These are phyloP conservation scores for Brachirus orientalis DNA, from an alignment of 2,113 vertebrate genomes.

Conservation along the genomic window DNA sequence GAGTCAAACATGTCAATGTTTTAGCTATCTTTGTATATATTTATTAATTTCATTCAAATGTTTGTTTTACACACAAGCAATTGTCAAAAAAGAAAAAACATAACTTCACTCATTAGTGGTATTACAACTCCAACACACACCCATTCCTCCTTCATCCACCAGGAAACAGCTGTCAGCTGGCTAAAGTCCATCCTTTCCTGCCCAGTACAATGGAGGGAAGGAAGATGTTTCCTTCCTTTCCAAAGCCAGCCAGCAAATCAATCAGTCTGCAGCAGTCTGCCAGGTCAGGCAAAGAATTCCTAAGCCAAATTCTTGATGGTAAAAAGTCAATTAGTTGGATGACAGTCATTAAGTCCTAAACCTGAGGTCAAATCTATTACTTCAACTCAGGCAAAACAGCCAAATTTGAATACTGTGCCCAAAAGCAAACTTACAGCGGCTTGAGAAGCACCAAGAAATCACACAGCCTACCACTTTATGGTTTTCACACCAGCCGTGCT, in stretches of 20 bases:
- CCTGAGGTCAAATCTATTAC: background rate
- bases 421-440: constrained; percentile 5
- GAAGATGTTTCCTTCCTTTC: constrained; percentile 77
- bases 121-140: constrained; percentile 37
- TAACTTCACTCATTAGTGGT: constrained; percentile 28
- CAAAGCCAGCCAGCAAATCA: constrained; percentile 44
- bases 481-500: constrained; percentile 11
- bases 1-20: no score
- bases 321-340: constrained; percentile 9
- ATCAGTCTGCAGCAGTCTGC: constrained; percentile 15
- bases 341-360: constrained; percentile 1
- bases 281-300: constrained; percentile 44
- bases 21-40: no score
- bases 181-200: constrained; percentile 75
- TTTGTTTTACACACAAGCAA: background rate
- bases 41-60: no score
- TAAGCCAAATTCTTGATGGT: constrained; percentile 25
- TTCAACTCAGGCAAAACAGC: background rate
- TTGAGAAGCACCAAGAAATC: constrained; percentile 1
- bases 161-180: constrained; percentile 79
- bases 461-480: background rate
- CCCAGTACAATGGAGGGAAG: constrained; percentile 80
- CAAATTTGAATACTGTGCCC: background rate
- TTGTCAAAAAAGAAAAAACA: constrained; percentile 4
- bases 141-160: constrained; percentile 63